phyloP scores from a whole-genome alignment of 2,888 invertebrate genomes.

The Stenotaenia linearis region DNA sequence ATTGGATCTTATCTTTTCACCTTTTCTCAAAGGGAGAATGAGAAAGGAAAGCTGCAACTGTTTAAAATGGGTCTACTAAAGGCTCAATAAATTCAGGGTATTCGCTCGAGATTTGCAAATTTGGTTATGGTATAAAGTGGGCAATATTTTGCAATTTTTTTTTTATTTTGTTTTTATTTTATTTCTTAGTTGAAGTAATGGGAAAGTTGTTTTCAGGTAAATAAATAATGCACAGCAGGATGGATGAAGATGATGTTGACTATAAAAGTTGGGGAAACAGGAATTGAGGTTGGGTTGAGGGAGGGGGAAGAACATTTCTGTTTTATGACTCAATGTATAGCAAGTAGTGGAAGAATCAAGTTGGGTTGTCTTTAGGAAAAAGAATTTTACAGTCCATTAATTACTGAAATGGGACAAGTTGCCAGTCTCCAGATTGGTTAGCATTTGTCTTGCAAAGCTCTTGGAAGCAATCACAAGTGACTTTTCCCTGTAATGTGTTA shows the following conservation, averaged over 20 bases:
- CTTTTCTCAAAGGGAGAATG: not conserved
- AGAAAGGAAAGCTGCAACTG: not conserved
- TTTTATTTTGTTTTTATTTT: not conserved
- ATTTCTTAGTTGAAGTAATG: not conserved
- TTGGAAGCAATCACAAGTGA: not conserved
- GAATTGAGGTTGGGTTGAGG: not conserved
- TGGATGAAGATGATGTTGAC: not conserved
- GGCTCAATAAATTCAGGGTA: not conserved
- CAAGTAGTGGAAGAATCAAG: not conserved
- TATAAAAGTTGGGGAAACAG: not conserved
- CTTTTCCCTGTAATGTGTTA: not conserved
- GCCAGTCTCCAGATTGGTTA: not conserved
- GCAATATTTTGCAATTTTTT: not conserved
- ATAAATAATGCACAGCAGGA: not conserved
- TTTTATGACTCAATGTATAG: slow-evolving; percentile 9
- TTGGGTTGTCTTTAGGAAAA: not conserved
- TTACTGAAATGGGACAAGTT: not conserved
- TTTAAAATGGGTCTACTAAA: not conserved
- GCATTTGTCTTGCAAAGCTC: slow-evolving; percentile 5
- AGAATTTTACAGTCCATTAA: slow-evolving; percentile 4
- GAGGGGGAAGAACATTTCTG: not conserved
- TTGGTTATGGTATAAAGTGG: not conserved
- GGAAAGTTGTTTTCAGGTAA: no score
- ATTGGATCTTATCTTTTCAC: slow-evolving; percentile 4
- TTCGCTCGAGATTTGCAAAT: not conserved